Conservation (phyloP, 2,113 vertebrate genomes). For the Phylloscopus trochilus region DNA sequence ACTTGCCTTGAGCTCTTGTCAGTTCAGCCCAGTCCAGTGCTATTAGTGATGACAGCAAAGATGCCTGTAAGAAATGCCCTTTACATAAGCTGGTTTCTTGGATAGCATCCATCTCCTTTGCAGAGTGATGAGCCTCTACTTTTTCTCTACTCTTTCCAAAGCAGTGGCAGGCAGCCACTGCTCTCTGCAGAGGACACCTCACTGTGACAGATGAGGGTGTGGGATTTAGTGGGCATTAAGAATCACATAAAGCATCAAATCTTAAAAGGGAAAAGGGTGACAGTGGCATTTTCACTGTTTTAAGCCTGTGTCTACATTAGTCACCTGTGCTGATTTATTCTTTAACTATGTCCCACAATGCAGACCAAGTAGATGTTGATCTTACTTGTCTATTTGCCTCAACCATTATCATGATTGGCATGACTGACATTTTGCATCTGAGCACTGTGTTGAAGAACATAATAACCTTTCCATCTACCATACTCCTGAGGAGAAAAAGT, state of each 20-base stretch:
- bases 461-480: background rate
- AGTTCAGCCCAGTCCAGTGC: background rate
- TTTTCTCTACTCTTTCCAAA: background rate
- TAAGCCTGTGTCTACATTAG: background rate
- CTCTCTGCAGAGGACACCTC: background rate
- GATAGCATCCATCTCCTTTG: background rate
- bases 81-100: background rate
- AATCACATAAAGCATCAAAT: background rate
- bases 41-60: background rate
- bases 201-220: fast-evolving
- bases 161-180: background rate
- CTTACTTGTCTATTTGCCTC: background rate
- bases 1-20: background rate
- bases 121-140: background rate
- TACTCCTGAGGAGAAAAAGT: background rate
- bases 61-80: background rate
- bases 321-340: background rate
- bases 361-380: background rate
- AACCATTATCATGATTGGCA: background rate
- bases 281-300: background rate
- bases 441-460: background rate
- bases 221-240: background rate
- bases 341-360: background rate
- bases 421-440: background rate
- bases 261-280: background rate